These are phyloP conservation scores for Allobates femoralis DNA, from an alignment of 2,797 vertebrate species.

Conservation along the genomic window DNA sequence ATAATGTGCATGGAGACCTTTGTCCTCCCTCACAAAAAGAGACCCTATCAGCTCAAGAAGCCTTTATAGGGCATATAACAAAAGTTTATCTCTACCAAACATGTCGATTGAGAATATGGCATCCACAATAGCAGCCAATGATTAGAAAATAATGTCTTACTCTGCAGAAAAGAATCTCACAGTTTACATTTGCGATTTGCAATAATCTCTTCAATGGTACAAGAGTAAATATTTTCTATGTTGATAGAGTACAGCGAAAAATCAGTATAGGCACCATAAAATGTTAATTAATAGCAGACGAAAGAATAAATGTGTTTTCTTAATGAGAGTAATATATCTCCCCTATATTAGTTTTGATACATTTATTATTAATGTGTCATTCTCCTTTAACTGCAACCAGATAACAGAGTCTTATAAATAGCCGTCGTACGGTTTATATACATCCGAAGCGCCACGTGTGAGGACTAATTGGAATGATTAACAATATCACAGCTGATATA, in stretches of 20 bases:
- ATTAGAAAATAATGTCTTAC: background rate
- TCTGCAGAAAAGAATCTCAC: background rate
- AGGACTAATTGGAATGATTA: conserved; percentile 28
- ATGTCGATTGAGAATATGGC: background rate
- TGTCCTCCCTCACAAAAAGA: no score
- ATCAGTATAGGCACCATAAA: conserved; percentile 47
- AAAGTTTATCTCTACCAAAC: background rate
- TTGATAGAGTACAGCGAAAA: conserved; percentile 1
- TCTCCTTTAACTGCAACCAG: conserved; percentile 36
- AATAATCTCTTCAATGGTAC: background rate
- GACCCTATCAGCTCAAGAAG: background rate
- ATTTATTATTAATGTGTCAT: conserved; percentile 55
- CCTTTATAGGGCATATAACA: background rate
- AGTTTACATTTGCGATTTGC: background rate
- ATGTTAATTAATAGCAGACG: conserved; percentile 54
- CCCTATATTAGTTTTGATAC: conserved; percentile 46
- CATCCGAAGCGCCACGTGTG: background rate
- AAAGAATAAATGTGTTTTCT: conserved; percentile 40
- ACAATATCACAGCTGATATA: conserved; percentile 9
- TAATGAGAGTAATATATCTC: conserved; percentile 52
- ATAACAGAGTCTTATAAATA: conserved; percentile 38
- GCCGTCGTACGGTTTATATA: conserved; percentile 1
- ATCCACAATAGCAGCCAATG: background rate
- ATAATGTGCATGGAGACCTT: no score
- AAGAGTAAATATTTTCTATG: conserved; percentile 28